Evolutionary conservation across 2,113 vertebrate genomes (phyloP), one percentile per base, ranked within the genome.

Genomic region (Peromyscus polionotus): DNA sequence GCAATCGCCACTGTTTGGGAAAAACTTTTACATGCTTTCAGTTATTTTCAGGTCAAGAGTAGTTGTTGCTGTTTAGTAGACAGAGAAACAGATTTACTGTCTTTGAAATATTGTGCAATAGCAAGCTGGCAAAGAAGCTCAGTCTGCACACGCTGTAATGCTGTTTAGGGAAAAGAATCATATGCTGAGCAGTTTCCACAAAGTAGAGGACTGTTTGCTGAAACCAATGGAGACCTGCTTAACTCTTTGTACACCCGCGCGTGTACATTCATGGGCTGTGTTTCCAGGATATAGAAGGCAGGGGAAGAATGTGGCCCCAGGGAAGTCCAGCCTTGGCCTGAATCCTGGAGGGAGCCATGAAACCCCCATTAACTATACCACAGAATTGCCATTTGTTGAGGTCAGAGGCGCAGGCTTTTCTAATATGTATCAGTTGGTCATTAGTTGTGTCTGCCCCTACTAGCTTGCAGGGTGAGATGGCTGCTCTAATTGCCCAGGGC

Each of bases 51-150:
- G 94, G 81, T 79, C 88, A 93, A 84, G 93, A 22, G 28, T 87
- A 93, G 92, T 94, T 95, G 94, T 94, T 95, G 92, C 91, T 92
- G 70, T 75, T 92, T 88, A 93, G 72, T 33, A 91, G 70, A 91
- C 76, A 77, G 93, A 59, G 88, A 96, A 90, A 91, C 33, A 88
- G 88, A 95, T 76, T 36, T 73, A 68, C 16, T 87, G 59, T 86
- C 94, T 75, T 97, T 96, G 91, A 89, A 95, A 94, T 77, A 36
- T 67, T 97, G 76, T 57, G 77, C 97, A 96, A 73, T 17, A 91
- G 54, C 63, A 88, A 84, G 61, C 54, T 97, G 94, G 59, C 85
- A 79, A 96, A 70, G 81, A 93, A 72, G 93, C 86, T 84, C 93
- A 94, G 76, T 92, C 65, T 88, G 75, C 80, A 85, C 90, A 73